Evolutionary conservation across 2,797 vertebrate species (phyloP).

Genomic region (Pipistrellus pipistrellus): DNA sequence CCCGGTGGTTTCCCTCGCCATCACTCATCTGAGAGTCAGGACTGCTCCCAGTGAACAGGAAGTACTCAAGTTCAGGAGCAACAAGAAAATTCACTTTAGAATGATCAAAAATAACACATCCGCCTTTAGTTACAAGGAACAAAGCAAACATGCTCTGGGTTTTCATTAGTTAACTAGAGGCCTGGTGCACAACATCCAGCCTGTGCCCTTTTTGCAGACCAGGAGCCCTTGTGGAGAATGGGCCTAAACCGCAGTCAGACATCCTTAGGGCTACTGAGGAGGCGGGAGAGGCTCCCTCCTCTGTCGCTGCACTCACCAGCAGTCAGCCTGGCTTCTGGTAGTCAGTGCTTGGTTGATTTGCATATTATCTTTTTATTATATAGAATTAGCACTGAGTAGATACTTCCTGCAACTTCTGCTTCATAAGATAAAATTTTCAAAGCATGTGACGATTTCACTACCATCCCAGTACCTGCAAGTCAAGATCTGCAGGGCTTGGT

Average conservation of each 20-base stretch:
- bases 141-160: neutral
- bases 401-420: neutral
- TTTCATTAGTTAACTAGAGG: neutral
- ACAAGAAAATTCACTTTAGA: neutral
- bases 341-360: no score
- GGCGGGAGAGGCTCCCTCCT: no score
- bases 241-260: no score
- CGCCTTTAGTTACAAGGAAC: neutral
- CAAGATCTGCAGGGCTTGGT: neutral
- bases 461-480: neutral
- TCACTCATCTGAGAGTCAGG: neutral
- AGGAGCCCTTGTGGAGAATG: no score
- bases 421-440: neutral
- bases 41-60: neutral
- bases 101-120: neutral
- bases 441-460: neutral
- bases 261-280: no score
- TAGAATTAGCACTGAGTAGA: neutral
- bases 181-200: no score
- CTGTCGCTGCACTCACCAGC: no score
- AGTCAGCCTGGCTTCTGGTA: no score
- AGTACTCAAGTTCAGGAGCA: neutral
- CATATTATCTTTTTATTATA: no score
- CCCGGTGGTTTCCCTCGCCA: neutral
- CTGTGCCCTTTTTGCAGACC: no score